Evolutionary conservation across 2,113 vertebrate genomes (phyloP).

Genomic region (Podarcis raffonei): DNA sequence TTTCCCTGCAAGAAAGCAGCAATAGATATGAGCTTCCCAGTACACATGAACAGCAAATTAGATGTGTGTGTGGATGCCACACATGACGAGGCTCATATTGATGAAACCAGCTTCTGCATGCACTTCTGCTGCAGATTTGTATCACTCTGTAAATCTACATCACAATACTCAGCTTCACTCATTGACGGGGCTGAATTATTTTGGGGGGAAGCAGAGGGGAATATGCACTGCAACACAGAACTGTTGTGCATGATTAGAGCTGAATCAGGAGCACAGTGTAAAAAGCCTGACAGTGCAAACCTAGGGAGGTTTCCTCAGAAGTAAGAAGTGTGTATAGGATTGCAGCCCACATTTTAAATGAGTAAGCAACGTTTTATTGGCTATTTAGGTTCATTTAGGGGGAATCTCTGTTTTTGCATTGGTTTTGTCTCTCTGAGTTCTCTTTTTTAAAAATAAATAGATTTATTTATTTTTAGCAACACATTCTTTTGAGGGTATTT

Average conservation of each 20-base stretch:
- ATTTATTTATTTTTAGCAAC: background rate
- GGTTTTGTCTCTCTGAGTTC: background rate
- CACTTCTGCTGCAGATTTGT: background rate
- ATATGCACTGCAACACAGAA: background rate
- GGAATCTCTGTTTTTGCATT: background rate
- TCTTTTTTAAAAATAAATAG: background rate
- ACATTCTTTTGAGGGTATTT: background rate
- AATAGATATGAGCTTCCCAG: background rate
- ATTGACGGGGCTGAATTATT: background rate
- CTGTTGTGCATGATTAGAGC: too few relatives aligned
- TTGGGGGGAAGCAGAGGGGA: background rate
- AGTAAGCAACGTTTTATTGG: background rate
- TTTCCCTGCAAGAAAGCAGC: background rate
- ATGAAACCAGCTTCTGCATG: background rate
- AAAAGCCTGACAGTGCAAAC: background rate
- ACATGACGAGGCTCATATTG: background rate
- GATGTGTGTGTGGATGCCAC: background rate
- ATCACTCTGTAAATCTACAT: background rate
- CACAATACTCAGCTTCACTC: background rate
- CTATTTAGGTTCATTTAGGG: background rate
- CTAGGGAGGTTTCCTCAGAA: background rate
- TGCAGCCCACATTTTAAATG: background rate
- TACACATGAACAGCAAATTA: background rate
- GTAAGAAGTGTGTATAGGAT: background rate
- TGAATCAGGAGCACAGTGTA: background rate